Percentiles rank a stretch among this genome's conserved stretches.
Conservation (phyloP, 2,113 vertebrate species). For the Corvus cornix region DNA sequence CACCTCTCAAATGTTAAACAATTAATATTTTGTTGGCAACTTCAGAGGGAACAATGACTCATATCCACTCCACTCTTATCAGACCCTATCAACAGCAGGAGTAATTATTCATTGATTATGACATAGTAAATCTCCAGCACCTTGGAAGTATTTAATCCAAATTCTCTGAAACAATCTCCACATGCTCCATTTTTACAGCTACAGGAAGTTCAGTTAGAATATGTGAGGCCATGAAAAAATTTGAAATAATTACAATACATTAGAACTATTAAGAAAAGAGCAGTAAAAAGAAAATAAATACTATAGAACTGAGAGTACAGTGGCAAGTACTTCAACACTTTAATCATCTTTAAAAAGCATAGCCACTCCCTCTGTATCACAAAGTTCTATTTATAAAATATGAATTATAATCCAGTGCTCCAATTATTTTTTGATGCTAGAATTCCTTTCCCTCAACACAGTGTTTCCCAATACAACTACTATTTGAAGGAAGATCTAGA, state of each 20-base stretch:
- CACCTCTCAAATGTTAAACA: neutral
- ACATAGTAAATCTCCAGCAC: neutral
- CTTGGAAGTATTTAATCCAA: neutral
- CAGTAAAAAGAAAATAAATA: neutral
- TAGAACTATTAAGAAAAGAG: neutral
- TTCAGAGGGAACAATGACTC: neutral
- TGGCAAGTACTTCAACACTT: neutral
- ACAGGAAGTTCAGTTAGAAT: neutral
- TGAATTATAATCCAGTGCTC: neutral
- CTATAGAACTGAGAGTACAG: neutral
- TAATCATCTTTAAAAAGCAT: neutral
- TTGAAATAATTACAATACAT: neutral
- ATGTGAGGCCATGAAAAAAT: neutral
- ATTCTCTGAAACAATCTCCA: conserved; percentile 13
- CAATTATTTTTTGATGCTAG: neutral
- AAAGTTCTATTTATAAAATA: neutral
- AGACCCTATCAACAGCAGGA: neutral
- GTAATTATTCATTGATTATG: conserved; percentile 38
- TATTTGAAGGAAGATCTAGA: neutral
- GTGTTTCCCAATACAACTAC: neutral
- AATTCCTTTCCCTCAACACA: neutral
- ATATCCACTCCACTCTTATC: neutral
- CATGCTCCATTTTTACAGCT: neutral
- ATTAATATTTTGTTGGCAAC: conserved; percentile 17
- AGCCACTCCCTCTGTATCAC: neutral